These are phyloP conservation scores for Epizoanthus stellaris DNA, from an alignment of 92 coral and sea anemone genomes.

Conservation along the genomic window DNA sequence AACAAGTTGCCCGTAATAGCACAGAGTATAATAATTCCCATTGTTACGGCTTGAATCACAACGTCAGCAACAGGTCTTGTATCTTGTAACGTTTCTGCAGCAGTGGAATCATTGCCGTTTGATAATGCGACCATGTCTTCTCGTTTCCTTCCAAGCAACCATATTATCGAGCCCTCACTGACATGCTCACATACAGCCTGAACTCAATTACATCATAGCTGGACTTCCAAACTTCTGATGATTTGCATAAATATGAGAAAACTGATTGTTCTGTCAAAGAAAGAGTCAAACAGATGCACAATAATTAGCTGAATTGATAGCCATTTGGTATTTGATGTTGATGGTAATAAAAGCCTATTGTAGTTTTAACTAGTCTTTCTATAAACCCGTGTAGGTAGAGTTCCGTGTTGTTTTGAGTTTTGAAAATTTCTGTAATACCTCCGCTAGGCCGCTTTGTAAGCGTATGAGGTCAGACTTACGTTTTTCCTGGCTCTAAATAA, in stretches of 20 bases:
- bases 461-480: background rate
- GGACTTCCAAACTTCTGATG: background rate
- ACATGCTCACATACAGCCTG: background rate
- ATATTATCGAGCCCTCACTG: background rate
- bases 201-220: background rate
- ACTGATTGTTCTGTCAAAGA: conserved; percentile 12
- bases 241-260: conserved; percentile 40
- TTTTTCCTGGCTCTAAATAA: conserved; percentile 11
- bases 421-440: too few species aligned
- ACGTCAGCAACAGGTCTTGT: conserved; percentile 58
- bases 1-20: conserved; percentile 78
- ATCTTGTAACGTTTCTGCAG: conserved; percentile 34
- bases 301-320: conserved; percentile 1
- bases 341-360: background rate
- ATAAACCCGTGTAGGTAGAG: background rate
- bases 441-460: background rate
- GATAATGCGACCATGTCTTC: conserved; percentile 16
- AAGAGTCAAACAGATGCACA: background rate
- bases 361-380: background rate
- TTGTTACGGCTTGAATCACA: conserved; percentile 69
- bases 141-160: background rate
- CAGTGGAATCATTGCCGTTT: background rate
- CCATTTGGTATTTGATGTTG: background rate
- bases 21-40: conserved; percentile 73
- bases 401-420: too few species aligned